phyloP scores from a whole-genome alignment of 2,797 vertebrate species.

The Alcedo quadribrachys region DNA sequence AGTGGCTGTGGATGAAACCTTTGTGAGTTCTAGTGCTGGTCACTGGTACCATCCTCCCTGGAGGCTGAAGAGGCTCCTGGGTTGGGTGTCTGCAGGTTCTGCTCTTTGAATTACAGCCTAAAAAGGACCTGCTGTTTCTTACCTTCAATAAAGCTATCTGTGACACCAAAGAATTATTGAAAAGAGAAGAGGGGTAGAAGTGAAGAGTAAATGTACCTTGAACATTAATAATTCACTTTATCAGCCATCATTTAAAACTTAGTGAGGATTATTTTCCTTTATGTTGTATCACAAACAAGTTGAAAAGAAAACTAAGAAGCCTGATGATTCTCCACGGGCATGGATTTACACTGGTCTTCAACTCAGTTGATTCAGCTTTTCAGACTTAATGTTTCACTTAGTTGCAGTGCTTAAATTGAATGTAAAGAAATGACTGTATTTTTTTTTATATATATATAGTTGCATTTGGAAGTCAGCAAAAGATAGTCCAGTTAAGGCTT shows the following conservation, averaged over 20 bases:
- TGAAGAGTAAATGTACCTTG: constrained; percentile 18
- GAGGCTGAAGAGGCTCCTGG: neutral
- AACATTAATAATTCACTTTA: constrained; percentile 42
- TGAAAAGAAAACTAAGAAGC: constrained; percentile 20
- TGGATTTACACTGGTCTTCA: neutral
- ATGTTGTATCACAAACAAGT: constrained; percentile 3
- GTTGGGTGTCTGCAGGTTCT: neutral
- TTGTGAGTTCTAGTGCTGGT: neutral
- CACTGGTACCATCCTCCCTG: neutral
- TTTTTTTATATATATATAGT: neutral
- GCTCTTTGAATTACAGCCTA: neutral
- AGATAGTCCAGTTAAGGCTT: neutral
- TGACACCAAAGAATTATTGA: neutral
- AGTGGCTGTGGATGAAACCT: neutral
- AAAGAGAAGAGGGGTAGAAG: neutral
- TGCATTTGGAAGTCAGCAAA: neutral
- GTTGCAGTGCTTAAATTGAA: constrained; percentile 11
- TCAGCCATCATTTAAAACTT: constrained; percentile 42
- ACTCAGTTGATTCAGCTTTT: constrained; percentile 24
- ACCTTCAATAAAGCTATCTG: neutral
- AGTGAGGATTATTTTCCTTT: constrained; percentile 47
- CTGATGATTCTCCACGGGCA: constrained; percentile 26
- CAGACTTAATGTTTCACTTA: constrained; percentile 22
- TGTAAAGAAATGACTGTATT: neutral
- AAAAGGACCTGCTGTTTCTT: neutral